phyloP scores from a whole-genome alignment of 2,797 vertebrate genomes.

The Lycodopsis pacificus region DNA sequence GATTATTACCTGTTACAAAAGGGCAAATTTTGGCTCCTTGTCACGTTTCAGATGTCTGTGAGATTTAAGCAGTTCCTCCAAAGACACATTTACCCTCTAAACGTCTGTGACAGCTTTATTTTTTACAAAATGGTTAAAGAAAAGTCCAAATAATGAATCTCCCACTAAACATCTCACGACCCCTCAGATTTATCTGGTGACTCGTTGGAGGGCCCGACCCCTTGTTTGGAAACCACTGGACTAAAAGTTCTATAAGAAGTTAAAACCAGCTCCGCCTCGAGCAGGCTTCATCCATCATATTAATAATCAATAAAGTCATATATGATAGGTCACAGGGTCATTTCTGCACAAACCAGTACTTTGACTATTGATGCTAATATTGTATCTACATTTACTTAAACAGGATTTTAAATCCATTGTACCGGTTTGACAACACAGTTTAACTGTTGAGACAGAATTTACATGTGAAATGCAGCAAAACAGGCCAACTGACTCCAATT shows the following conservation, averaged over 20 bases:
- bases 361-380: background rate
- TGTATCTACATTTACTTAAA: background rate
- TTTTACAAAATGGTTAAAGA: background rate
- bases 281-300: background rate
- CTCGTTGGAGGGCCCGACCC: background rate
- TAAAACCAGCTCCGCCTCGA: background rate
- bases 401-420: background rate
- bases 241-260: too few relatives aligned
- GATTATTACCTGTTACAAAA: background rate
- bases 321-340: background rate
- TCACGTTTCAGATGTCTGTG: background rate
- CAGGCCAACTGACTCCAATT: background rate
- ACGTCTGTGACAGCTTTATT: background rate
- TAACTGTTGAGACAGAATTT: constrained; percentile 64
- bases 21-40: background rate
- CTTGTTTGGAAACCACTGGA: background rate
- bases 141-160: background rate
- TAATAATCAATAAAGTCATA: background rate
- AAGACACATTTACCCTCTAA: background rate
- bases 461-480: constrained; percentile 60
- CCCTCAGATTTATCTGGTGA: background rate
- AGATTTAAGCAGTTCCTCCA: background rate
- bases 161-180: background rate
- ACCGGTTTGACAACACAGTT: constrained; percentile 48
- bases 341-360: background rate